Conservation (phyloP, 2,113 vertebrate species). For the Sapayoa aenigma region DNA sequence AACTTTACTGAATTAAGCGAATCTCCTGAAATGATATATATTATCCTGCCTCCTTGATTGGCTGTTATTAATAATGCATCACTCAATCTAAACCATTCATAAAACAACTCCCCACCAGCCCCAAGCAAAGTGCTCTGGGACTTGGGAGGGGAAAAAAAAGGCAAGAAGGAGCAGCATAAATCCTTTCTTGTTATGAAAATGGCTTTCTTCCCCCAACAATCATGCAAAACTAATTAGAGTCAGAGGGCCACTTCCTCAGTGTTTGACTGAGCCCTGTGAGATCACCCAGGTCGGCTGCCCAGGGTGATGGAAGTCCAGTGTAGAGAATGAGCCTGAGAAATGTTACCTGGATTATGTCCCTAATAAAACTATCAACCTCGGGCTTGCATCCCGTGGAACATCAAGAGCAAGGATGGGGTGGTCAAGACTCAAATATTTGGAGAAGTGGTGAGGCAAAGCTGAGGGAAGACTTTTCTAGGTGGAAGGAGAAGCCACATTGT, state of each 20-base stretch:
- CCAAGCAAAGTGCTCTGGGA: conserved; percentile 44
- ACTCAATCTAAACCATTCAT: conserved; percentile 57
- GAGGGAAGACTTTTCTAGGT: neutral
- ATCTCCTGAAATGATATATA: conserved; percentile 39
- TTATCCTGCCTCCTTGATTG: conserved; percentile 6
- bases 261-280: neutral
- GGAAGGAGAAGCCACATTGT: neutral
- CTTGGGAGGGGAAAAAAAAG: neutral
- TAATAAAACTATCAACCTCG: neutral
- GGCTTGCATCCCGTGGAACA: neutral
- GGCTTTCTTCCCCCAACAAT: conserved; percentile 6
- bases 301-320: neutral
- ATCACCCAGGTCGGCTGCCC: neutral
- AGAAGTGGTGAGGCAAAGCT: neutral
- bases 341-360: neutral
- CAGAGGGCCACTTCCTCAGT: neutral
- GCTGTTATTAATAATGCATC: conserved; percentile 65
- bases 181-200: conserved; percentile 48
- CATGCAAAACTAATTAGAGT: conserved; percentile 65
- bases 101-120: conserved; percentile 13
- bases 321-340: neutral
- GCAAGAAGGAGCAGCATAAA: neutral
- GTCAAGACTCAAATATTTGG: neutral
- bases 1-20: conserved; percentile 7
- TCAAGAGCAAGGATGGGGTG: accelerated